Percentiles rank a stretch among this genome's conserved stretches.
Conservation (phyloP, 1,140 invertebrate species). For the Brachionus koreanus region DNA sequence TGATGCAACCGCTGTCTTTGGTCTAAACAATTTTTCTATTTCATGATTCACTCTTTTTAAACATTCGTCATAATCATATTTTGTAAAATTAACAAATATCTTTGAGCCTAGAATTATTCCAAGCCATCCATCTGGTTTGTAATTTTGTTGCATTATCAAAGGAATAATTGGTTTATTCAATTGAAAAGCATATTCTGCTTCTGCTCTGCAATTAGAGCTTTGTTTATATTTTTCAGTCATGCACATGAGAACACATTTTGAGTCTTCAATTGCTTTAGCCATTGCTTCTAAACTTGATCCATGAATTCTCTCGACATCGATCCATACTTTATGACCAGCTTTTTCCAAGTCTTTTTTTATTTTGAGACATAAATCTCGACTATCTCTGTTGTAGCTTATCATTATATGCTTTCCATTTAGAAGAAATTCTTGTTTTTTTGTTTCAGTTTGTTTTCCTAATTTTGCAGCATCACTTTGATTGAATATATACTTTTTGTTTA, state of each 20-base stretch:
- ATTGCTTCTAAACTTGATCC: constrained; percentile 54
- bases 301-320: constrained; percentile 48
- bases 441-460: neutral
- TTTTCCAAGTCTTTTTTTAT: constrained; percentile 23
- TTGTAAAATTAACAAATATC: constrained; percentile 49
- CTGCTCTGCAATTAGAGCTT: constrained; percentile 52
- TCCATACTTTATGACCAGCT: constrained; percentile 45
- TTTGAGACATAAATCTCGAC: constrained; percentile 20
- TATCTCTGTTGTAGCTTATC: constrained; percentile 40
- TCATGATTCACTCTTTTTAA: neutral
- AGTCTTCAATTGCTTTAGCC: constrained; percentile 56
- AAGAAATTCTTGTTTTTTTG: neutral
- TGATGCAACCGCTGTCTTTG: neutral
- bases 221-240: constrained; percentile 56
- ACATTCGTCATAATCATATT: constrained; percentile 30
- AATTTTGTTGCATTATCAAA: constrained; percentile 50
- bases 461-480: neutral
- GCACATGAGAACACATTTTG: constrained; percentile 52
- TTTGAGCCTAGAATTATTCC: constrained; percentile 53
- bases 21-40: neutral
- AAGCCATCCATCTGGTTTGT: constrained; percentile 54
- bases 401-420: neutral
- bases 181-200: constrained; percentile 55
- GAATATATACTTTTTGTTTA: neutral
- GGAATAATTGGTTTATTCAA: constrained; percentile 51